These are phyloP conservation scores for Syrrhaptes paradoxus DNA, from an alignment of 2,113 vertebrate genomes.

Conservation along the genomic window DNA sequence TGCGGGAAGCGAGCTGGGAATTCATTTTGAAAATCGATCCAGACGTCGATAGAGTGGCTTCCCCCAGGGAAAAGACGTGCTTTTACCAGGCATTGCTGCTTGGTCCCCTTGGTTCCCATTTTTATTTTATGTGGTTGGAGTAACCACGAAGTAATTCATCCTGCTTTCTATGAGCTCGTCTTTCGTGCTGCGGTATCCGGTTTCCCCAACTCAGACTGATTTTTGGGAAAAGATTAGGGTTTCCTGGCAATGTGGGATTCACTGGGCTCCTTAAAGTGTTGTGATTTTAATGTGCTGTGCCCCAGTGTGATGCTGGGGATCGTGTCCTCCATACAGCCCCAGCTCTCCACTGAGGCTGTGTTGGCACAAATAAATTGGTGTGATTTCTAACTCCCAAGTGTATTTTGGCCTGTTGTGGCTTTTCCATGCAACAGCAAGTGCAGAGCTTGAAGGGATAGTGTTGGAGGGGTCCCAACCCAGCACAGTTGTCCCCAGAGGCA, in stretches of 20 bases:
- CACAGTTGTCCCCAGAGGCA: not conserved
- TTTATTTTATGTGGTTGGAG: not conserved
- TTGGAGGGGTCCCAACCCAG: not conserved
- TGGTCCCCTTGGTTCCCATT: not conserved
- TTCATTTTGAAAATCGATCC: constrained; percentile 81
- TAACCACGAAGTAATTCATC: not conserved
- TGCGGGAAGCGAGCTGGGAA: constrained; percentile 45
- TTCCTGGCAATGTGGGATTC: not conserved
- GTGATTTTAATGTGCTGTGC: not conserved
- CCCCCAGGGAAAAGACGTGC: constrained; percentile 69
- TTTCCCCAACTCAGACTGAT: not conserved
- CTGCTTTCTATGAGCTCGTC: not conserved
- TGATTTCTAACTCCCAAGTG: not conserved
- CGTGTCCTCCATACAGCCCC: not conserved
- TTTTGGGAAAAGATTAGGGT: not conserved
- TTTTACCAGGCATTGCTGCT: constrained; percentile 70
- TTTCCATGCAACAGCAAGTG: not conserved
- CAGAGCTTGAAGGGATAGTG: not conserved
- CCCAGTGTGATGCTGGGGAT: not conserved
- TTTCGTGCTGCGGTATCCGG: accelerated
- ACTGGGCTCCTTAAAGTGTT: not conserved
- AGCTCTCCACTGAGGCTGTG: not conserved
- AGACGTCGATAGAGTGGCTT: constrained; percentile 61
- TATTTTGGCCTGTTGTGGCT: not conserved
- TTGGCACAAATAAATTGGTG: not conserved